These are phyloP conservation scores for Apamea sordens DNA, from an alignment of 2,888 invertebrate genomes.

Conservation along the genomic window DNA sequence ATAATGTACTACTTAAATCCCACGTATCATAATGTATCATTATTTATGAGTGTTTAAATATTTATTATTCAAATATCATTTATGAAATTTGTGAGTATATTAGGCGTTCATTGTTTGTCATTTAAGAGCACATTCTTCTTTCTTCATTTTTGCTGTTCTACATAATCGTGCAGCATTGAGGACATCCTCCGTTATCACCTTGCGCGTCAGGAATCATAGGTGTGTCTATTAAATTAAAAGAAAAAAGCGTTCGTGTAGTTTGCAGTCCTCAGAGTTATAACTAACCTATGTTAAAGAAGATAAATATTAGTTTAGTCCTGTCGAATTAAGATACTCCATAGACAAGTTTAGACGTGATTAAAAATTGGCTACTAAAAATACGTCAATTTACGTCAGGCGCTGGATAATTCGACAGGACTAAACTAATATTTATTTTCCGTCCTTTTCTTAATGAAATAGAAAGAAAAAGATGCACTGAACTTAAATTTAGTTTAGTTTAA, in stretches of 20 bases:
- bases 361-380: no score
- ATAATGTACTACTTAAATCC: no score
- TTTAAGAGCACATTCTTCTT: conserved; percentile 22
- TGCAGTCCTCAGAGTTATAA: conserved; percentile 16
- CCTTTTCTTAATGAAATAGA: no score
- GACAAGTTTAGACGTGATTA: no score
- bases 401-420: no score
- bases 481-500: no score
- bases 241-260: conserved; percentile 34
- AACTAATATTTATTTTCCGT: no score
- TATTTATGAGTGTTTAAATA: conserved; percentile 5
- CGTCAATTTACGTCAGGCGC: no score
- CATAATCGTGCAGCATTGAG: conserved; percentile 29
- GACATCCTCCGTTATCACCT: conserved; percentile 34
- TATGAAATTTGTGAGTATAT: conserved; percentile 26
- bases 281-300: conserved; percentile 9
- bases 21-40: background rate
- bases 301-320: no score
- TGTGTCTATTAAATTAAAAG: conserved; percentile 40
- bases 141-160: conserved; percentile 20
- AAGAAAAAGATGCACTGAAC: no score
- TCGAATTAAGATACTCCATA: no score
- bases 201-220: conserved; percentile 23
- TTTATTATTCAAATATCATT: conserved; percentile 27
- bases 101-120: conserved; percentile 6